Evolutionary conservation across 1,140 invertebrate genomes (phyloP), one percentile per base, ranked within the genome.

Genomic region (Drosophila insularis): DNA sequence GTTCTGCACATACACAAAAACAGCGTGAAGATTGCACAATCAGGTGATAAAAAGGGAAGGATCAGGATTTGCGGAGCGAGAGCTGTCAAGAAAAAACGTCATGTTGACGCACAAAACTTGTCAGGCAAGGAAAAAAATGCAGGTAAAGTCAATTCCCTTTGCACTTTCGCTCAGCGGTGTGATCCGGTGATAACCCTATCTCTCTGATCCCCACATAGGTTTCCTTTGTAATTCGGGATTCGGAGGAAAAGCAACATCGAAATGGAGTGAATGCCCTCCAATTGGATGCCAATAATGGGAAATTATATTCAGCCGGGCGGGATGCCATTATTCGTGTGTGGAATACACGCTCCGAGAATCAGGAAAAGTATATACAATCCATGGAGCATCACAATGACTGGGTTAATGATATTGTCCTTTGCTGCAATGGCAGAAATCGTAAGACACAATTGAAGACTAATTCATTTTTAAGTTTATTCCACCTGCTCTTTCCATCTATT

Each of bases 381-480:
- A 97, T 98, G 96, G 97, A 98, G 91, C 98, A 99, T 93, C 99
- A 99, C 90, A 99, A 98, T 14, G 99, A 99, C 92, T 99, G 99
- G 99, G 98, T 99, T 11, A 99, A 99, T 93, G 99, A 99, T 93
- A 98, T 99, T 92, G 96, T 99, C 8, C 93, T 99, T 1, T 99
- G 98, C 92, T 99, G 98, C 93, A 96, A 96, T 78, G 98, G 98
- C 32, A 96, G 97, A 93, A 98, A 99, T 93, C 94, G 97, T 98
- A 92, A 92, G 93, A 92, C 64, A 21, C 5, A 13, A 27, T 27
- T 27, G 8, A 62, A 5, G 10, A 43, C 10, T 53, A 5, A 39
- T 53, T 1, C 19, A 17, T n/a, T 19, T 39, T 37, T 21, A 19
- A 27, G 27, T 6, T 6, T 27, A 27, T 27, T 27, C 5, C 27